A percentile compares a stretch with the other conserved stretches of the same genome.
These are phyloP conservation scores for Dicyrtomina minuta DNA, from an alignment of 2,888 invertebrate genomes.

Conservation along the genomic window DNA sequence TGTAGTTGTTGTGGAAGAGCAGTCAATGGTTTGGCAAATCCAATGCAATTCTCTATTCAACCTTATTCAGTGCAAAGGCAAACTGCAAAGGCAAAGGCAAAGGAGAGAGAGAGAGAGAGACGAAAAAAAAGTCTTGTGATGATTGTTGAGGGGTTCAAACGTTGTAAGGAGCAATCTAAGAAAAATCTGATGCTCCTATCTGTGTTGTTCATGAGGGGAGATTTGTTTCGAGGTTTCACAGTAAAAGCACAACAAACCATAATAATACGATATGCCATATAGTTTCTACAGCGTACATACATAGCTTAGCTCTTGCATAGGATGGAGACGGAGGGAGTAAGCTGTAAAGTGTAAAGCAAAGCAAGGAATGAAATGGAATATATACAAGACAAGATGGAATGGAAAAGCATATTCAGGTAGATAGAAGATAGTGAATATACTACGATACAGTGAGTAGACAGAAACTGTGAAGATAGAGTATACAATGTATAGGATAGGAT, in stretches of 20 bases:
- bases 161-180: constrained; percentile 11
- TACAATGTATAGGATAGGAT: neutral
- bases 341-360: too few relatives aligned
- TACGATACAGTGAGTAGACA: neutral
- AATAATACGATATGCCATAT: too few relatives aligned
- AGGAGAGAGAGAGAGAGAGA: neutral
- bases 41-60: neutral
- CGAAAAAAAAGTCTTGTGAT: neutral
- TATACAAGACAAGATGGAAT: too few relatives aligned
- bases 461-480: neutral
- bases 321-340: too few relatives aligned
- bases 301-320: too few relatives aligned
- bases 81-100: neutral
- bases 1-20: constrained; percentile 4
- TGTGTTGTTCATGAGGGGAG: constrained; percentile 13
- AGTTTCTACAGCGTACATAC: too few relatives aligned
- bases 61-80: constrained; percentile 1
- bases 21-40: constrained; percentile 7
- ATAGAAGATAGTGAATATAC: neutral
- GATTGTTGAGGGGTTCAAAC: constrained; percentile 14
- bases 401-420: too few relatives aligned
- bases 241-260: neutral
- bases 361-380: too few relatives aligned
- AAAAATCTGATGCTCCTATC: neutral
- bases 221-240: constrained; percentile 15